These are phyloP conservation scores for Lordiphosa stackelbergi DNA, from an alignment of 1,140 invertebrate species.

Conservation along the genomic window DNA sequence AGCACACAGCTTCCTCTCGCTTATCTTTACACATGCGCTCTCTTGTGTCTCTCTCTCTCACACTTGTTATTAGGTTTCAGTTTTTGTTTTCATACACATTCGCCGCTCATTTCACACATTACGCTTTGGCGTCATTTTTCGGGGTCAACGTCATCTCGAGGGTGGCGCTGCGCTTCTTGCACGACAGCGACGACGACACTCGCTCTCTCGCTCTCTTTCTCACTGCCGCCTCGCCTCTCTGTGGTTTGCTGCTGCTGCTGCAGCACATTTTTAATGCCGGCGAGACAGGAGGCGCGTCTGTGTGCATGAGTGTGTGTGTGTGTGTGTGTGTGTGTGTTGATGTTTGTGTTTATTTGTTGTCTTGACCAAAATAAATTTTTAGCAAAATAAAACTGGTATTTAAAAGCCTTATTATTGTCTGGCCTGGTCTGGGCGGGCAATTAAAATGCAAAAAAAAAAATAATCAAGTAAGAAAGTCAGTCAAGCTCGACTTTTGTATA, in stretches of 20 bases:
- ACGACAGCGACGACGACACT: conserved; percentile 21
- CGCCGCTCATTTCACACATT: conserved; percentile 64
- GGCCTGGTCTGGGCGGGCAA: background rate
- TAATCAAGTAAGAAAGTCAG: background rate
- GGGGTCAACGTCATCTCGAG: conserved; percentile 74
- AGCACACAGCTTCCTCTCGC: background rate
- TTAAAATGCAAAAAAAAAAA: conserved; percentile 11
- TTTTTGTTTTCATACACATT: conserved; percentile 73
- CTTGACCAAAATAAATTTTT: conserved; percentile 58
- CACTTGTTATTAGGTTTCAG: conserved; percentile 62
- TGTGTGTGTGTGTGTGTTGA: conserved; percentile 4
- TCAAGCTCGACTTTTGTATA: too few species aligned
- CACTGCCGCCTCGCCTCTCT: conserved; percentile 7
- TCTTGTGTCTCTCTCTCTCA: conserved; percentile 22
- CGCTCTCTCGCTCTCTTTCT: conserved; percentile 12
- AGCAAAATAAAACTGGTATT: conserved; percentile 47
- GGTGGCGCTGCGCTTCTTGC: conserved; percentile 58
- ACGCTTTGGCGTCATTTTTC: conserved; percentile 71
- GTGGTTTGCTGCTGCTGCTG: conserved; percentile 43
- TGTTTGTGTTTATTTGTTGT: conserved; percentile 49
- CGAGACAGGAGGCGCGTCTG: conserved; percentile 26
- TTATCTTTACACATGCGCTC: conserved; percentile 48
- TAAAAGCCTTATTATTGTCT: conserved; percentile 18
- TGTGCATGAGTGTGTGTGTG: conserved; percentile 10
- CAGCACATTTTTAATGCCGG: conserved; percentile 58